These are phyloP conservation scores for Pachycephala philippinensis DNA, from an alignment of 2,113 vertebrate species.

Conservation along the genomic window DNA sequence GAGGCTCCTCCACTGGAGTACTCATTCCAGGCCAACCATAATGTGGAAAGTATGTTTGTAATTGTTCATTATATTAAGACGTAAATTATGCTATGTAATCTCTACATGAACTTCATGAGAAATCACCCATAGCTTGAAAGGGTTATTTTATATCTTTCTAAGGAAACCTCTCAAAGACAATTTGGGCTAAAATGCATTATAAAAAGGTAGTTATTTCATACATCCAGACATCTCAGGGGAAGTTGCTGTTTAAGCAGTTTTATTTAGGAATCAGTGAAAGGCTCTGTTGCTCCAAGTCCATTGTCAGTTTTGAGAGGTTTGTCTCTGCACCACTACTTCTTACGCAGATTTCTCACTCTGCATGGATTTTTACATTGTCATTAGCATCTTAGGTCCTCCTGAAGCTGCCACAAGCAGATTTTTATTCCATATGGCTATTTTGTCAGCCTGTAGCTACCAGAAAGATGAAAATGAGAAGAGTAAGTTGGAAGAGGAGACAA, in stretches of 20 bases:
- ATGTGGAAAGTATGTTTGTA: neutral
- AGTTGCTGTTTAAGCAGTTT: neutral
- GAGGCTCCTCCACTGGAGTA: neutral
- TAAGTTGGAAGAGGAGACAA: neutral
- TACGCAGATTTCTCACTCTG: neutral
- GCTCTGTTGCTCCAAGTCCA: neutral
- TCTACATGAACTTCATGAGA: neutral
- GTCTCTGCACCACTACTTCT: neutral
- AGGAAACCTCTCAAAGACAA: neutral
- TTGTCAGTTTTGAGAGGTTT: neutral
- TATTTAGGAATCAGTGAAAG: neutral
- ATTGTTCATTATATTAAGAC: neutral
- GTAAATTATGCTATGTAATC: neutral
- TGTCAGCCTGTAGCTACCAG: neutral
- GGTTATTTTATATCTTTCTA: neutral
- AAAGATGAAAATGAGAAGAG: neutral
- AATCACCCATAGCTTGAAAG: neutral
- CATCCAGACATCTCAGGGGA: neutral
- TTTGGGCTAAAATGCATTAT: neutral
- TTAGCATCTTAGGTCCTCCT: neutral
- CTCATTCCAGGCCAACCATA: neutral
- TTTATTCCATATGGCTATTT: neutral
- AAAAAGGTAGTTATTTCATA: neutral
- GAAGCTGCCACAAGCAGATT: neutral
- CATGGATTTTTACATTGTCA: neutral